Evolutionary conservation across 2,797 vertebrate species (phyloP), one percentile per base, ranked within the genome.

Genomic region (Tragelaphus oryx): DNA sequence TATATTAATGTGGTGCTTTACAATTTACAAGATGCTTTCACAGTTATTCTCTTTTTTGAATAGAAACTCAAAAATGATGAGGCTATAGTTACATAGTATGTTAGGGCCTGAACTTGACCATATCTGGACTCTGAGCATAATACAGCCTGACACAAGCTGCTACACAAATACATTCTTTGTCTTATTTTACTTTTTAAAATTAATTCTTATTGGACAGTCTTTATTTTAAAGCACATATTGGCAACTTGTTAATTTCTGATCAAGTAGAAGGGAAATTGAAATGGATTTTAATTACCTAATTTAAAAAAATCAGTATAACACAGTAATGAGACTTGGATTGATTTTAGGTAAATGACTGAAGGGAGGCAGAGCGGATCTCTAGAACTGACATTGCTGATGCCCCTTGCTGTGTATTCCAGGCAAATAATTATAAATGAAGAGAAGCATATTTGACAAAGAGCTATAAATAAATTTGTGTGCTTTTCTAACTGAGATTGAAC

Each of bases 201-300:
- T 71, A 41, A 68, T 74, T 74, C 22, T 41, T 44, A 44, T 74
- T 74, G 12, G 22, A 78, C 24, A 79, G 41, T 87, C 62, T 91
- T 62, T 46, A 37, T 55, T 88, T 74, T 50, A 76, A 93, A 95
- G 59, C 60, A 20, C 60, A 48, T 17, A 24, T 84, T 85, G 52
- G 46, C 62, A 80, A 48, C 50, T 94, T 92, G 90, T 92, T n/a
- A 91, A 20, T 82, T 96, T 96, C 65, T 89, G 65, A 84, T 65
- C 55, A 78, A 82, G 82, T n/a, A 78, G 80, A 93, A 89, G 65
- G 54, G 30, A 95, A 79, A 60, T 28, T 74, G 30, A 82, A 76
- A 94, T 1, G 24, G 54, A 87, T 88, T 90, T 92, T 68, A 93
- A 74, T 71, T 94, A 95, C n/a, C 88, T 55, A 37, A 54, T 46